phyloP scores from a whole-genome alignment of 2,888 invertebrate species.

The Dryocosmus kuriphilus region DNA sequence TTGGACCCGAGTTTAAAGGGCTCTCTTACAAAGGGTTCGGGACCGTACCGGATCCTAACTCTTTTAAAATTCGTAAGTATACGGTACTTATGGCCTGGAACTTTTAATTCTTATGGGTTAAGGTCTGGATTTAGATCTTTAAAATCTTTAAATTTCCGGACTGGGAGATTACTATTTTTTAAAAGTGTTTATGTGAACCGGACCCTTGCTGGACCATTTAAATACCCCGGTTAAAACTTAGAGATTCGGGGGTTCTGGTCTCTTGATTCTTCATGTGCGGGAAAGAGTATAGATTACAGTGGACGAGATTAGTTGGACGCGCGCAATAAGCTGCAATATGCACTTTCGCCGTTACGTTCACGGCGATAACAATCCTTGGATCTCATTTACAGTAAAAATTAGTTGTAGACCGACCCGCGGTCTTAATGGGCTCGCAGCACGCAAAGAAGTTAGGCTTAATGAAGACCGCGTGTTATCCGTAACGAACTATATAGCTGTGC shows the following conservation, averaged over 20 bases:
- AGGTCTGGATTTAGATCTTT: too few species aligned
- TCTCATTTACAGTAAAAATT: constrained; percentile 77
- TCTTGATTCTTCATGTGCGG: constrained; percentile 27
- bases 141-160: too few species aligned
- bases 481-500: constrained; percentile 66
- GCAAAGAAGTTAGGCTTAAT: constrained; percentile 73
- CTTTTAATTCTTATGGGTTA: too few species aligned
- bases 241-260: not conserved
- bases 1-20: constrained; percentile 18
- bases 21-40: too few species aligned
- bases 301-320: not conserved
- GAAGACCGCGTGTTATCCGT: constrained; percentile 75
- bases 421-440: constrained; percentile 73
- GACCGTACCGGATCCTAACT: too few species aligned
- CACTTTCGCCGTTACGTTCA: constrained; percentile 18
- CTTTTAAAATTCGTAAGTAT: too few species aligned
- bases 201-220: too few species aligned
- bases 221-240: too few species aligned
- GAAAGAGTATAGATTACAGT: not conserved
- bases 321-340: constrained; percentile 19
- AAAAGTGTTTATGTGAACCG: too few species aligned
- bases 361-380: constrained; percentile 60
- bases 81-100: too few species aligned
- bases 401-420: constrained; percentile 70
- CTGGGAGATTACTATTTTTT: too few species aligned